Evolutionary conservation across 2,888 invertebrate genomes (phyloP), one percentile per base, ranked within the genome.

Genomic region (Himalopsyche tibetana): DNA sequence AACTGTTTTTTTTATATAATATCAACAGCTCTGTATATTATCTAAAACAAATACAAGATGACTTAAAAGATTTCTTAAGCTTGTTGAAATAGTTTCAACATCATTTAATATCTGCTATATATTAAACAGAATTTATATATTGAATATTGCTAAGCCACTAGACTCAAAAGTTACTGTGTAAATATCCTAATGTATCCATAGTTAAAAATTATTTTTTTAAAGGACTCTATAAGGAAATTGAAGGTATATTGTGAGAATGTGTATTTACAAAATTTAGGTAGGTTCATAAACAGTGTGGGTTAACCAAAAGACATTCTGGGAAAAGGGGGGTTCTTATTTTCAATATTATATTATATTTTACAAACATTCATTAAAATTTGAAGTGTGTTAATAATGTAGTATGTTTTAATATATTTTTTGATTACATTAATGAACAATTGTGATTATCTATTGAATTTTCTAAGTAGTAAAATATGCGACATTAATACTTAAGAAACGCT

Each of bases 291-390:
- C 80, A 84, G 87, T 87, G 88, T 87, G 87, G 86, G 87, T 88
- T 84, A 88, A 88, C 88, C 88, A 87, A 86, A 81, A 87, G 88
- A 88, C 88, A 87, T 85, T 86, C 82, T 63, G 85, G 88, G 84
- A 56, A 19, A 51, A 63, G 38, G 38, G 74, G 74, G 74, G 19
- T 36, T 12, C 28, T 69, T 69, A 69, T 69, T 36, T 36, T 38
- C 38, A 8, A 4, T 38, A 36, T 74, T 4, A 74, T 38, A 74
- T 19, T 74, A 38, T 38, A 74, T 36, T 74, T 74, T 74, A 63
- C 63, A 63, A 63, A 19, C 19, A 2, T 19, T 19, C 19, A 63
- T 19, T 19, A 19, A 19, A 63, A 19, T 28, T 74, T 36, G 19
- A 45, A 80, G 5, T 40, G 80, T 80, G 83, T 74, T 55, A 82